phyloP scores from a whole-genome alignment of 2,888 invertebrate species.

The Drosophila meridiana region DNA sequence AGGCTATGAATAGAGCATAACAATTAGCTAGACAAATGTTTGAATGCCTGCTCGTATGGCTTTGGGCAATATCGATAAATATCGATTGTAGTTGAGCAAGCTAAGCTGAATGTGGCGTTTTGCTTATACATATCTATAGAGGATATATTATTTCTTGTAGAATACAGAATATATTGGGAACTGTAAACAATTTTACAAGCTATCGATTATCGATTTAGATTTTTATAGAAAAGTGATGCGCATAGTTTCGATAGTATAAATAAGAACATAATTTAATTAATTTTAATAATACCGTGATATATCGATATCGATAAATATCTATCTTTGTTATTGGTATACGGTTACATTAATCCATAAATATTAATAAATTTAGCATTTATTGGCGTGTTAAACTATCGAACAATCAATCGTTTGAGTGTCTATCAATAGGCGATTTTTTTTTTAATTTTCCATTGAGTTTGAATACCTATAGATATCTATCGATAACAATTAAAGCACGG shows the following conservation, averaged over 20 bases:
- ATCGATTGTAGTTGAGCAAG: background rate
- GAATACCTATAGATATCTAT: background rate
- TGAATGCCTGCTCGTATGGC: background rate
- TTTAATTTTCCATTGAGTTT: no score
- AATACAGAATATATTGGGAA: no score
- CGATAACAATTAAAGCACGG: background rate
- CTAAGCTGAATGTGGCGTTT: background rate
- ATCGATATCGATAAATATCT: background rate
- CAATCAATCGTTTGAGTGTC: background rate
- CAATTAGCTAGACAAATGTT: constrained; percentile 2
- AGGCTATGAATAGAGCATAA: constrained; percentile 9
- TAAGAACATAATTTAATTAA: no score
- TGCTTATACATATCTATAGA: no score
- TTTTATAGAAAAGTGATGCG: background rate
- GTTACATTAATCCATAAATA: background rate
- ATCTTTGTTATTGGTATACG: background rate
- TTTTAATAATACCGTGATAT: no score
- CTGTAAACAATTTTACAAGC: background rate
- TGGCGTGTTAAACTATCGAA: background rate
- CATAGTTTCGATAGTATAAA: background rate
- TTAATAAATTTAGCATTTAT: background rate
- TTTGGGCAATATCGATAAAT: background rate
- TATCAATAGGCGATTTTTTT: background rate
- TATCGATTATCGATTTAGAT: background rate
- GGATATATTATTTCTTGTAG: background rate